These are phyloP conservation scores for Drosophila subobscura DNA, from an alignment of 1,140 invertebrate genomes.

Conservation along the genomic window DNA sequence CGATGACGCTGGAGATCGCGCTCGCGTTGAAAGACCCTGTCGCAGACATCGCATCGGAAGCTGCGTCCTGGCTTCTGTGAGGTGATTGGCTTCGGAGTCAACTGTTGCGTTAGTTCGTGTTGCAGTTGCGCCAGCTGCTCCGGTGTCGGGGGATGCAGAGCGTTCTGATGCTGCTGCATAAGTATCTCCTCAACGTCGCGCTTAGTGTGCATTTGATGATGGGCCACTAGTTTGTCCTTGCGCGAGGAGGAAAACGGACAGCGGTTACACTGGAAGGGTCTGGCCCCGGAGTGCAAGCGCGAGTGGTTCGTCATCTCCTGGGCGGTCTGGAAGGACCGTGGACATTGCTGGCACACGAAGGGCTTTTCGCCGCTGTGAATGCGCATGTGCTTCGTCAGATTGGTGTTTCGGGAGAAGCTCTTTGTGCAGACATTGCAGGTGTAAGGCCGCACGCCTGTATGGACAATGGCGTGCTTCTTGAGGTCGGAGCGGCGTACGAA, in stretches of 20 bases:
- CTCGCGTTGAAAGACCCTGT: constrained; percentile 87
- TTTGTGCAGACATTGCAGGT: constrained; percentile 88
- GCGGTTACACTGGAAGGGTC: constrained; percentile 87
- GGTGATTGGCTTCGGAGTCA: constrained; percentile 3
- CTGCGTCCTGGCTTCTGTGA: constrained; percentile 44
- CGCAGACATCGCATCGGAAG: constrained; percentile 86
- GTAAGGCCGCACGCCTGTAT: constrained; percentile 88
- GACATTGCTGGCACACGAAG: constrained; percentile 89
- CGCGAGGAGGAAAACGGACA: constrained; percentile 88
- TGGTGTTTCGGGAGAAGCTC: constrained; percentile 90
- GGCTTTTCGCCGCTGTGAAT: constrained; percentile 88
- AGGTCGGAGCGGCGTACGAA: constrained; percentile 87
- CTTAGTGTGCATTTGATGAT: constrained; percentile 85
- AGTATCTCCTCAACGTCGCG: constrained; percentile 57
- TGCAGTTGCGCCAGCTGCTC: constrained; percentile 70
- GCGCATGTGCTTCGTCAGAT: constrained; percentile 93
- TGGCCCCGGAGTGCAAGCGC: constrained; percentile 89
- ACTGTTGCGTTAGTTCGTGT: constrained; percentile 26
- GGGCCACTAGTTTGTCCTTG: constrained; percentile 86
- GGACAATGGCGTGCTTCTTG: constrained; percentile 88
- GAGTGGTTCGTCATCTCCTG: constrained; percentile 88
- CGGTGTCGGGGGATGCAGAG: not conserved
- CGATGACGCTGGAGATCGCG: constrained; percentile 87
- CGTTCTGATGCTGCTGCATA: constrained; percentile 40
- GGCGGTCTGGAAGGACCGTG: constrained; percentile 89